Conservation (phyloP, 2,113 vertebrate species). For the Petroica traversi region DNA sequence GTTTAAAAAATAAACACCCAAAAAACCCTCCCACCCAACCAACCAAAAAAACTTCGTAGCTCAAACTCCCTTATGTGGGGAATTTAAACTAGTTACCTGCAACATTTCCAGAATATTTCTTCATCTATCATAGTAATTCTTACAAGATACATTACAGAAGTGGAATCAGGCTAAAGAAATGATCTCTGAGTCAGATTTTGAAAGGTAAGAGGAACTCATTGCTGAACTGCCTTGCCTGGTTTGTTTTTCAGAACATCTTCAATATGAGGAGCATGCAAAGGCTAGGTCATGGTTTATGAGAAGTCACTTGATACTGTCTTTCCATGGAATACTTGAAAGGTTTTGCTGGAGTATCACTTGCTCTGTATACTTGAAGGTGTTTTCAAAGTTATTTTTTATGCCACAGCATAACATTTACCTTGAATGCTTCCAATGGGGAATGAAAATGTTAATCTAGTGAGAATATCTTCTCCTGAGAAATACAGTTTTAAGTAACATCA, state of each 20-base stretch:
- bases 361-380: neutral
- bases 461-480: neutral
- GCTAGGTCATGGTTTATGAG: slow-evolving; percentile 3
- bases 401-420: neutral
- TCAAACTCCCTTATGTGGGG: neutral
- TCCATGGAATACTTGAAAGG: neutral
- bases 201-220: neutral
- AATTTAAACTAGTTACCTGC: neutral
- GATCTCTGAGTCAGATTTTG: neutral
- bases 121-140: neutral
- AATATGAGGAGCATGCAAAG: neutral
- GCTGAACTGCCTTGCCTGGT: neutral
- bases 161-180: neutral
- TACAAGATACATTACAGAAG: neutral
- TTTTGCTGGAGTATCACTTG: neutral
- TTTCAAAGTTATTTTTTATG: neutral
- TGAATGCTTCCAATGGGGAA: neutral
- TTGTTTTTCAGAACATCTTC: slow-evolving; percentile 25
- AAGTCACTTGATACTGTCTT: slow-evolving; percentile 28
- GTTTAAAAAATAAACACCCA: neutral
- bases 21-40: accelerated
- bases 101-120: neutral
- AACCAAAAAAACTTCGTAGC: accelerated
- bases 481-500: neutral
- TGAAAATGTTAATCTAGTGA: neutral